phyloP scores from a whole-genome alignment of 2,797 vertebrate species.

The Mallotus villosus region DNA sequence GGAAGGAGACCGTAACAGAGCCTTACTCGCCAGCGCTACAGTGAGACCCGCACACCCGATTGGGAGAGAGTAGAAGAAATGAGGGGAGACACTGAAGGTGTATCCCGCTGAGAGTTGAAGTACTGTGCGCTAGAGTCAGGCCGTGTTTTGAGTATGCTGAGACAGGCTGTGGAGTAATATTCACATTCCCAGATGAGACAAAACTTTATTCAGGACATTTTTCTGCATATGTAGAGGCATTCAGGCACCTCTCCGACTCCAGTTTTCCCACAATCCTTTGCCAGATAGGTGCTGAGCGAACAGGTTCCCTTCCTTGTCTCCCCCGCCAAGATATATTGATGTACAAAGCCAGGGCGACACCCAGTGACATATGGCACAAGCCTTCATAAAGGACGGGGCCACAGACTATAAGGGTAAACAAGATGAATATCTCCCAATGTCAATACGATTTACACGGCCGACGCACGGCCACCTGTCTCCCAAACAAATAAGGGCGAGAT shows the following conservation, averaged over 20 bases:
- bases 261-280: conserved; percentile 28
- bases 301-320: conserved; percentile 68
- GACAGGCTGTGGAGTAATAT: too few species aligned
- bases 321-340: conserved; percentile 68
- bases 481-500: conserved; percentile 74
- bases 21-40: not conserved
- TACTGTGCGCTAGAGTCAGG: conserved; percentile 47
- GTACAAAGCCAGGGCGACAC: conserved; percentile 70
- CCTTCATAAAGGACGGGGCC: conserved; percentile 71
- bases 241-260: conserved; percentile 12
- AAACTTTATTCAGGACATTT: too few species aligned
- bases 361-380: conserved; percentile 74
- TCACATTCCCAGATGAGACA: too few species aligned
- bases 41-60: conserved; percentile 52
- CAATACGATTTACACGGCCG: conserved; percentile 75
- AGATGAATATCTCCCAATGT: conserved; percentile 75
- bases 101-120: conserved; percentile 42
- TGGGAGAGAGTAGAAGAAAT: conserved; percentile 55
- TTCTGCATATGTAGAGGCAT: too few species aligned
- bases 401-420: conserved; percentile 71
- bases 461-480: conserved; percentile 76
- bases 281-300: conserved; percentile 60
- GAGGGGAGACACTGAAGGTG: conserved; percentile 55
- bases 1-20: not conserved
- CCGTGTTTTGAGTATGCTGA: conserved; percentile 49